Evolutionary conservation across 2,888 invertebrate genomes (phyloP), one percentile per base, ranked within the genome.

Genomic region (Magallana nippona): DNA sequence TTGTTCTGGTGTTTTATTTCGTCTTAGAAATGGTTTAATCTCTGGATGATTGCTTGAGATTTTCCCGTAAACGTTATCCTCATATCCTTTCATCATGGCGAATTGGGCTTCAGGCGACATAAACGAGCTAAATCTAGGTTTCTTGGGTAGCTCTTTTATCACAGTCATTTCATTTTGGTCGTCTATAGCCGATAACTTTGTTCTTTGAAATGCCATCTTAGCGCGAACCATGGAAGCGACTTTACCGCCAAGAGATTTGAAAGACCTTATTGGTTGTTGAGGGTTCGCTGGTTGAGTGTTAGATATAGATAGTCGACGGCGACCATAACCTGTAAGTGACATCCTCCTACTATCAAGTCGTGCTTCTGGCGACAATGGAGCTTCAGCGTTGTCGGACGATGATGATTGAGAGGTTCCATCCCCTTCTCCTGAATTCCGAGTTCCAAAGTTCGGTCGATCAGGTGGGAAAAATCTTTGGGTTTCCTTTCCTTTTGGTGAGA

Each of bases 1-100:
- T 32, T 62, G 58, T 57, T 57, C 57, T 1, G 92, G 92, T 5
- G 92, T 92, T 81, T 86, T 86, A 83, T 86, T 92, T 77, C 92
- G 85, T 71, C 86, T 86, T 2, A 92, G 85, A 32, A 89, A 58
- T 0, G 86, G 83, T 17, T 85, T 84, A 80, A 87, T 87, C 58
- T 91, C 90, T 8, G 92, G 92, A 60, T 88, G 89, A 19, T 79
- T 85, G 11, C 56, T 78, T 22, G 87, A 86, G n/a, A 92, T 84
- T 22, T 89, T 88, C 44, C 87, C 86, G 83, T 89, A 89, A 8
- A 93, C 90, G 8, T 91, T 87, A 82, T 93, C 93, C 83, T 93
- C 93, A 82, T 93, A 93, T 0, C 93, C 91, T 85, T 93, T 93
- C 90, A 93, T 89, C 86, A 92, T 90, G 79, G 93, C 92, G 85